Evolutionary conservation across 1,140 invertebrate genomes (phyloP).

Genomic region (Psix sp.): DNA sequence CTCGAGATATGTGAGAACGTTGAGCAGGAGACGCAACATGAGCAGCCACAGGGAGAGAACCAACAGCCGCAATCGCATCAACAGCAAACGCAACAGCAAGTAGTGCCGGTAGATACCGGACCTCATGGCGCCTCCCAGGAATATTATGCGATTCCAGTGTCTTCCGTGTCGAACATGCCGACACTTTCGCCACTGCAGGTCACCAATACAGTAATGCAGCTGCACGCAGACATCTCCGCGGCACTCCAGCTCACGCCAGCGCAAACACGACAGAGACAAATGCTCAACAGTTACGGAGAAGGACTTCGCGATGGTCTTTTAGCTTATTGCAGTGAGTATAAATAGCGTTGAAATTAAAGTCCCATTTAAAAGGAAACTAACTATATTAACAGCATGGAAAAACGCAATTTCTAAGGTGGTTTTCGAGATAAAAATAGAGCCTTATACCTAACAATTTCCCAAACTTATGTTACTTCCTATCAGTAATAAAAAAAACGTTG

Average conservation of each 20-base stretch:
- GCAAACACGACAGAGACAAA: constrained; percentile 63
- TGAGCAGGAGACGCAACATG: constrained; percentile 66
- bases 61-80: constrained; percentile 35
- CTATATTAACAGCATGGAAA: no score
- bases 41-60: constrained; percentile 15
- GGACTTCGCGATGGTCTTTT: constrained; percentile 74
- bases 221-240: constrained; percentile 66
- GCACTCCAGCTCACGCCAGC: constrained; percentile 63
- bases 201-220: constrained; percentile 68
- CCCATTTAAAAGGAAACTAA: no score
- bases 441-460: no score
- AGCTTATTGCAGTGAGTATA: constrained; percentile 47
- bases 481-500: no score
- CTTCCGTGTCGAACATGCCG: constrained; percentile 66
- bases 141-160: constrained; percentile 77
- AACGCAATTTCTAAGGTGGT: no score
- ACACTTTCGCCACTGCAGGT: constrained; percentile 67
- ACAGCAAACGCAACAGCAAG: constrained; percentile 66
- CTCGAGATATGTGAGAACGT: constrained; percentile 67
- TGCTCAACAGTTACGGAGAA: constrained; percentile 64
- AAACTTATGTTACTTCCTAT: no score
- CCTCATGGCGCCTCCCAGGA: constrained; percentile 66
- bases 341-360: constrained; percentile 2
- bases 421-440: no score
- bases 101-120: constrained; percentile 53